A percentile compares a stretch with the other conserved stretches of the same genome.
Conservation (phyloP, 2,888 invertebrate species). For the Andricus quercusramuli region DNA sequence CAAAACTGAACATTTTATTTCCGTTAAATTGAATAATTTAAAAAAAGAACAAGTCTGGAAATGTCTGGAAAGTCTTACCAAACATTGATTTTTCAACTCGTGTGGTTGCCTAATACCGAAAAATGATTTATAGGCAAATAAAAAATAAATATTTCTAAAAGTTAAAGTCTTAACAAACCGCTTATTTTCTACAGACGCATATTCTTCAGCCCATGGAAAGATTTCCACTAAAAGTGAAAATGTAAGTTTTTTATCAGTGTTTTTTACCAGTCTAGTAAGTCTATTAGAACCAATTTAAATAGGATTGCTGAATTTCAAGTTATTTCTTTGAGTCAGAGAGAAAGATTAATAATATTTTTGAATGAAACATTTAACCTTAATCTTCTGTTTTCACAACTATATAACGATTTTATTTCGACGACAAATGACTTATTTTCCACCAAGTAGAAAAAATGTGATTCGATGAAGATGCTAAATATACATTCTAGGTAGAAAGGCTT, state of each 20-base stretch:
- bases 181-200: too few relatives aligned
- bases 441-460: not conserved
- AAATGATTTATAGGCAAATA: too few relatives aligned
- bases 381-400: not conserved
- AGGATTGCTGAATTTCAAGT: too few relatives aligned
- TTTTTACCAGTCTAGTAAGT: not conserved
- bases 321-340: too few relatives aligned
- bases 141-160: too few relatives aligned
- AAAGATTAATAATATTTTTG: too few relatives aligned
- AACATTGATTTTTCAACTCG: not conserved
- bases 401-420: not conserved
- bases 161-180: too few relatives aligned
- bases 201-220: not conserved
- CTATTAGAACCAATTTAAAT: too few relatives aligned
- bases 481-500: not conserved
- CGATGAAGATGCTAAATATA: slow-evolving; percentile 10
- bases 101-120: too few relatives aligned
- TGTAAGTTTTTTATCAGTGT: not conserved
- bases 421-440: not conserved
- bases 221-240: not conserved
- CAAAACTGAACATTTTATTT: too few relatives aligned
- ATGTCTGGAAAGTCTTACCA: not conserved
- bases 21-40: too few relatives aligned
- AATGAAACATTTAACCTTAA: not conserved
- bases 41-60: too few relatives aligned